Evolutionary conservation across 2,888 invertebrate genomes (phyloP).

Genomic region (Megalurothrips usitatus): DNA sequence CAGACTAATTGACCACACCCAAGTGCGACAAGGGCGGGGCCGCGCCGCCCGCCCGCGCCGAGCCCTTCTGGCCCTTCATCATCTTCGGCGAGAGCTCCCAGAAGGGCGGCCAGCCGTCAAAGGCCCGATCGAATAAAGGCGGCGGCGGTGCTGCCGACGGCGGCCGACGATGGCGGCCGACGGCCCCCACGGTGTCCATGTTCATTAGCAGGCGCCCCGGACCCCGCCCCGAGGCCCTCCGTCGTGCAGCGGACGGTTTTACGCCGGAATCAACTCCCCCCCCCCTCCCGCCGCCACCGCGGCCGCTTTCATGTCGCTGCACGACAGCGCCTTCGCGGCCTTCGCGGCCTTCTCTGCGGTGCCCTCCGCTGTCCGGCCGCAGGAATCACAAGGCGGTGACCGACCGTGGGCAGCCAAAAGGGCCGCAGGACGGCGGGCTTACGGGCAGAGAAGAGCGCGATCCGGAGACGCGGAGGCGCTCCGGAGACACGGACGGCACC

Average conservation of each 20-base stretch:
- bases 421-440: too few species aligned
- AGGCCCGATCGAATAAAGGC: neutral
- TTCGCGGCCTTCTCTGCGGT: neutral
- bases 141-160: neutral
- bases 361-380: neutral
- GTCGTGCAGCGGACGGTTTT: too few species aligned
- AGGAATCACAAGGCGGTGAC: too few species aligned
- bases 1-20: constrained; percentile 4
- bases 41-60: neutral
- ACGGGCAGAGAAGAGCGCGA: too few species aligned
- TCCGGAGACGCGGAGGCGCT: too few species aligned
- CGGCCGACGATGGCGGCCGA: neutral
- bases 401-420: too few species aligned
- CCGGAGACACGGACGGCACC: too few species aligned
- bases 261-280: too few species aligned
- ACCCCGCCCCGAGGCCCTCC: too few species aligned
- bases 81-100: neutral
- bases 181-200: too few species aligned
- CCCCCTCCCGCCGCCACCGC: too few species aligned
- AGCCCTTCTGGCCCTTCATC: constrained; percentile 5
- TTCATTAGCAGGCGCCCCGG: too few species aligned
- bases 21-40: neutral
- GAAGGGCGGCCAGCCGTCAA: neutral
- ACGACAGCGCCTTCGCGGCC: neutral
- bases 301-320: neutral